Base-by-base conservation (phyloP, 2,888 invertebrate species). In the Hemaris fuciformis region DNA sequence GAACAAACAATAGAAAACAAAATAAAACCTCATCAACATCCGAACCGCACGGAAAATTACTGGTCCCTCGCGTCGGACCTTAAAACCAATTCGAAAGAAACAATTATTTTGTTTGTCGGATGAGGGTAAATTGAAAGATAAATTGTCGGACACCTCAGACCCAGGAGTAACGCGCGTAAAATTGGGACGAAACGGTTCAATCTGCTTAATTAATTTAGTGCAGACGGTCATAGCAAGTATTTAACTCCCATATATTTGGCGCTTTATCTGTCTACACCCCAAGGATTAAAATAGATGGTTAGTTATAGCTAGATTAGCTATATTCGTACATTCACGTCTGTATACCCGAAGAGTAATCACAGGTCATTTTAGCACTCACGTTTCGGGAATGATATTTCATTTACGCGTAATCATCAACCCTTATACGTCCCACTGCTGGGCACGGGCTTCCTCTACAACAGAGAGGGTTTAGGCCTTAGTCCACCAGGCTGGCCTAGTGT, bases 131-230 rank as follows among this genome's bases (percentile, higher is more conserved):
- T 62, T 53, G 53, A 53, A 57, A 61, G 61, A 57, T 61, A 61
- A 46, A 61, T 57, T 57, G 57, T 46, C 31, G 60, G 41, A 53
- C 41, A 53, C 48, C 60, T 53, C 41, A 41, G 60, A 53, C 60
- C 53, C 34, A 18, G 53, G 48, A 41, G 60, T 53, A 41, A 41
- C 31, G 46, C 25, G 53, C 48, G 60, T 53, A 53, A 60, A 60
- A 60, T 60, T 59, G 41, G 60, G 41, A 60, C 20, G 41, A 60
- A 60, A 71, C 62, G 57, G 68, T 71, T 73, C 72, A 64, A 68
- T 73, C 67, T 66, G 22, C 70, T 61, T 67, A 77, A 77, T 80
- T 74, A 74, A 74, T 73, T 74, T 65, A 63, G 56, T 66, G 64
- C 20, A 18, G 15, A 31, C 27, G 18, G 31, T 41, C 53, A 8